Conservation (phyloP, 1,140 invertebrate species). For the Teleogryllus occipitalis region DNA sequence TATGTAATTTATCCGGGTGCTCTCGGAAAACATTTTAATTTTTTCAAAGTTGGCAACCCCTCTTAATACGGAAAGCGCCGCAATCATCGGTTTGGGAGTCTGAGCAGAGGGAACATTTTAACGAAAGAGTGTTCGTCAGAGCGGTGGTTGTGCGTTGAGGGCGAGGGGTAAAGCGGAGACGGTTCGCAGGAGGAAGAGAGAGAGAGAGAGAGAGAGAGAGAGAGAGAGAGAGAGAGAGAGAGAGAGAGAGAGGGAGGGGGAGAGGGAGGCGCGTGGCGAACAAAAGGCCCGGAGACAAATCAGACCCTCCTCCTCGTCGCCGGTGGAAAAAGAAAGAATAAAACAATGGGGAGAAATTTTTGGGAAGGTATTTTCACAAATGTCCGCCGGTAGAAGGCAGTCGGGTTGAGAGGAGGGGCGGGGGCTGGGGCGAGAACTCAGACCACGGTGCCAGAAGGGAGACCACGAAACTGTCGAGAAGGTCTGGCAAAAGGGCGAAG, state of each 20-base stretch:
- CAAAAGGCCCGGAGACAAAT: background rate
- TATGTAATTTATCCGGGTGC: background rate
- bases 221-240: background rate
- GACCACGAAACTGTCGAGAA: too few species aligned
- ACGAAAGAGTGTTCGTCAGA: background rate
- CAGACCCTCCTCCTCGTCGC: background rate
- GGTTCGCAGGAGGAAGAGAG: too few species aligned
- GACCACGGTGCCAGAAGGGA: too few species aligned
- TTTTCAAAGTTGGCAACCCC: background rate
- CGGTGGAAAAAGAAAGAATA: constrained; percentile 1
- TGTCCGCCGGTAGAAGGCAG: background rate
- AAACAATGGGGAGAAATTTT: constrained; percentile 5
- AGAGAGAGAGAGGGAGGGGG: too few species aligned
- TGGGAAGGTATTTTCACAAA: background rate
- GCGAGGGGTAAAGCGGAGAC: background rate
- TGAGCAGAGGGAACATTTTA: background rate
- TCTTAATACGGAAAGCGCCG: background rate
- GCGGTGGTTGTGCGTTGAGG: background rate
- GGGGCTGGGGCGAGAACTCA: too few species aligned
- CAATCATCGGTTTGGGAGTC: constrained; percentile 3
- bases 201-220: too few species aligned
- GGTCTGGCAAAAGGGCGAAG: too few species aligned
- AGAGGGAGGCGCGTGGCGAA: background rate
- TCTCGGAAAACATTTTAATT: background rate
- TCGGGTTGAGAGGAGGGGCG: background rate